phyloP scores from a whole-genome alignment of 2,888 invertebrate species.

The Caenorhabditis wallacei region DNA sequence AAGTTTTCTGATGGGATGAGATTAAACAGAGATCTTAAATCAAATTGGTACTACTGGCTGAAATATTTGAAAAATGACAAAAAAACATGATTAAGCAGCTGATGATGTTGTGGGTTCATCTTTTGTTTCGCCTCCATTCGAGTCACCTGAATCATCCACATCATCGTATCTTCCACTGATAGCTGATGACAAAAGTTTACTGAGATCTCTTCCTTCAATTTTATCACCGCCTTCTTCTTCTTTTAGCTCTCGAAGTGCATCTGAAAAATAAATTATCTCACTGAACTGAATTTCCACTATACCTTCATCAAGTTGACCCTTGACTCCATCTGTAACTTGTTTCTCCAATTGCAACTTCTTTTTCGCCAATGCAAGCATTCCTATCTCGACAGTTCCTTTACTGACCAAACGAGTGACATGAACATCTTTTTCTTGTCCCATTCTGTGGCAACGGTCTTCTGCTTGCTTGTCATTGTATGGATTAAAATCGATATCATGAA shows the following conservation, averaged over 20 bases:
- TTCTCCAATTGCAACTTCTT: conserved; percentile 94
- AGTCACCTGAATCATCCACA: conserved; percentile 54
- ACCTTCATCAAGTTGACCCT: conserved; percentile 70
- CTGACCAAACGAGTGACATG: conserved; percentile 91
- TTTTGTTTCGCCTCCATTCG: conserved; percentile 13
- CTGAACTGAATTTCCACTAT: background rate
- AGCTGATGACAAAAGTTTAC: conserved; percentile 64
- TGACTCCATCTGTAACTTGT: conserved; percentile 87
- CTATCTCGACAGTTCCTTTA: conserved; percentile 87
- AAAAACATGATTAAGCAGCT: conserved; percentile 29
- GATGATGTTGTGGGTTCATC: conserved; percentile 9
- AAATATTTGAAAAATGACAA: conserved; percentile 21
- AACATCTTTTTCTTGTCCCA: conserved; percentile 85
- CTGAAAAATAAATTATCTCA: conserved; percentile 15
- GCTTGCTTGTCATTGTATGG: conserved; percentile 98
- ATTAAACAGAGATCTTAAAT: conserved; percentile 34
- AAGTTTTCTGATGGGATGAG: conserved; percentile 27
- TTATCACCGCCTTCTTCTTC: conserved; percentile 60
- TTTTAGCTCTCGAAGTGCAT: conserved; percentile 56
- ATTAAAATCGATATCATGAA: conserved; percentile 98
- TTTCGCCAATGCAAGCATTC: conserved; percentile 92
- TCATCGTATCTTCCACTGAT: conserved; percentile 58
- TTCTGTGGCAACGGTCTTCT: conserved; percentile 87
- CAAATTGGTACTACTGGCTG: conserved; percentile 31
- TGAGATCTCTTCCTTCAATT: conserved; percentile 49